These are phyloP conservation scores for Botia kubotai DNA, from an alignment of 2,797 vertebrate species.

Conservation along the genomic window DNA sequence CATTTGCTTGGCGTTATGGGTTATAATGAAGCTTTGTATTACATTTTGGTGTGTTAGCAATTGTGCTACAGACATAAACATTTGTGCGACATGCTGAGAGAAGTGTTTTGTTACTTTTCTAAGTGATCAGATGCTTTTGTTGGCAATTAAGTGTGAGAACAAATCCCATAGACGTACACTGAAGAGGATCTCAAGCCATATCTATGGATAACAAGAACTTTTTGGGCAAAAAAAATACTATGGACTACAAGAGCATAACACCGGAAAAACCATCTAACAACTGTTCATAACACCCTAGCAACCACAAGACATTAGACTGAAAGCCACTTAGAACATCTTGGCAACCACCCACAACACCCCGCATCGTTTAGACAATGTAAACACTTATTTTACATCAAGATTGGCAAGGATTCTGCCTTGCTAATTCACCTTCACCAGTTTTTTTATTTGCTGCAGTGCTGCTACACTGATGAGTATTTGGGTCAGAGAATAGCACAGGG, in stretches of 20 bases:
- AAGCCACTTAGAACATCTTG: background rate
- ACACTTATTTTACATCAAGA: slow-evolving; percentile 4
- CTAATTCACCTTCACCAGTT: background rate
- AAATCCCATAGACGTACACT: background rate
- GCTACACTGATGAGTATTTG: slow-evolving; percentile 10
- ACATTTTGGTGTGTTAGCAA: background rate
- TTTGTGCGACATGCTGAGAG: background rate
- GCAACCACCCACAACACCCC: background rate
- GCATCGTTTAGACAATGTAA: background rate
- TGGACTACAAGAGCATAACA: too few relatives aligned
- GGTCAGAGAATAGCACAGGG: slow-evolving; percentile 56
- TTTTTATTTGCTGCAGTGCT: slow-evolving; percentile 9
- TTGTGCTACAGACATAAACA: background rate
- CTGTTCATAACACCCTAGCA: background rate
- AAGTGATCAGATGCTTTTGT: background rate
- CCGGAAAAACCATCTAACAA: background rate
- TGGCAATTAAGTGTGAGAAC: background rate
- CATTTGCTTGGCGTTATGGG: background rate
- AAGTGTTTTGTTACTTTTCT: background rate
- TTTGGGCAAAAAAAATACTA: background rate
- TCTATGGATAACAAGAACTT: background rate
- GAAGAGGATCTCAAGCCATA: background rate
- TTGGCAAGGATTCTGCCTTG: background rate
- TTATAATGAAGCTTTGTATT: background rate
- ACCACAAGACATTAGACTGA: background rate